Evolutionary conservation across 2,113 vertebrate species (phyloP), one percentile per base, ranked within the genome.

Genomic region (Taurulus bubalis): DNA sequence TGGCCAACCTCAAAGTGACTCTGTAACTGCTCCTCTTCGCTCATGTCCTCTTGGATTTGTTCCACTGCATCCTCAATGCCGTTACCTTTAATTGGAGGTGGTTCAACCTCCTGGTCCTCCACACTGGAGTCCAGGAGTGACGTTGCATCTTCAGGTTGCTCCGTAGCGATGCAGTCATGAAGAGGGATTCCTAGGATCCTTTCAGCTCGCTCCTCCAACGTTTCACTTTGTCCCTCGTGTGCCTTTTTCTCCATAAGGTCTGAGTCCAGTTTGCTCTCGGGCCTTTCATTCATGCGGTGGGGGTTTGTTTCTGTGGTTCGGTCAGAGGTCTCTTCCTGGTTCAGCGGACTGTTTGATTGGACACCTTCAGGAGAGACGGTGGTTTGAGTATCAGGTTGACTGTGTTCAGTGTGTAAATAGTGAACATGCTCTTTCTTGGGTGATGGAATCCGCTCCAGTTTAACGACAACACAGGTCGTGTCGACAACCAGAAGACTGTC

Each of bases 381-480:
- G 0, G 26, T 22, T 32, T 75, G 55, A 74, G n/a, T 40, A 38
- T 85, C 26, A 26, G 15, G 11, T 1, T 68, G 69, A 85, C 62
- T 71, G 16, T 83, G 45, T 51, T 83, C 80, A 38, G 30, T 16
- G 0, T 85, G 12, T 51, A 93, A 59, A 80, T 93, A 93, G 40
- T 90, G 93, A 56, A 96, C 94, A 6, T 93, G 96, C 71, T 96
- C 94, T 49, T 93, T 94, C 76, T 91, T 92, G 0, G 95, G 95
- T 3, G 95, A 92, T 4, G 93, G 90, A 9, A 98, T 94, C 12
- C 96, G 94, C 81, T 97, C 95, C 18, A 96, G 95, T 24, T 94
- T 94, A 22, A 98, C 96, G 24, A 97, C 94, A 75, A 97, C 96
- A 8, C 96, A 94, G n/a, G 95, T 97, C 77, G 96, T 96, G 63